Evolutionary conservation across 2,888 invertebrate species (phyloP).

Genomic region (Hyposoter dolosus): DNA sequence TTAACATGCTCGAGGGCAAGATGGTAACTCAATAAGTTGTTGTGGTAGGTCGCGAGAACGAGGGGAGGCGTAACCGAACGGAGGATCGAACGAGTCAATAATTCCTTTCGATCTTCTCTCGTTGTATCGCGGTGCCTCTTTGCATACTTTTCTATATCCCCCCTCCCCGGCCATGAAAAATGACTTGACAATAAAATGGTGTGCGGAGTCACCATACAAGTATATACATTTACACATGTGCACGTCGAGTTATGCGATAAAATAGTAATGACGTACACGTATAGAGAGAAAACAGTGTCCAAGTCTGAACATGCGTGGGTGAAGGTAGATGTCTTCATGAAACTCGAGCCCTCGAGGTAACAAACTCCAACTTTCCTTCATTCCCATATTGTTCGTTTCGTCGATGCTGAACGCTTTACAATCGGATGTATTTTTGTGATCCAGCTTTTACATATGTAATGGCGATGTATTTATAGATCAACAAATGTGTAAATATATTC

Average conservation of each 20-base stretch:
- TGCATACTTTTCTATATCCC: slow-evolving; percentile 43
- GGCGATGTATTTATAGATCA: not conserved
- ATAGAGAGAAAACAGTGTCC: slow-evolving; percentile 41
- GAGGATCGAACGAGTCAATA: slow-evolving; percentile 81
- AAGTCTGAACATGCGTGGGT: slow-evolving; percentile 77
- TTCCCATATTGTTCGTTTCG: slow-evolving; percentile 18
- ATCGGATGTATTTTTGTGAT: not conserved
- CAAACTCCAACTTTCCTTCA: slow-evolving; percentile 13
- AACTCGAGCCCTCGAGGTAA: slow-evolving; percentile 69
- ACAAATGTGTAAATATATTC: not conserved
- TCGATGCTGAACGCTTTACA: not conserved
- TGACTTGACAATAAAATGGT: slow-evolving; percentile 76
- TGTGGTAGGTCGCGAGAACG: slow-evolving; percentile 79
- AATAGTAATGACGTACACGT: slow-evolving; percentile 33
- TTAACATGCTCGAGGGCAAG: slow-evolving; percentile 72
- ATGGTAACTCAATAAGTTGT: slow-evolving; percentile 77
- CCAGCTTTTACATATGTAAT: not conserved
- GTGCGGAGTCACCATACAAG: slow-evolving; percentile 55
- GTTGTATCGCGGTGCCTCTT: slow-evolving; percentile 49
- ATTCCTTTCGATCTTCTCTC: slow-evolving; percentile 75
- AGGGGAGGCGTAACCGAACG: slow-evolving; percentile 79
- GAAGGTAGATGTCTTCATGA: slow-evolving; percentile 77
- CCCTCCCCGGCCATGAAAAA: slow-evolving; percentile 77
- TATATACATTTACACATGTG: not conserved
- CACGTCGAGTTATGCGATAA: slow-evolving; percentile 1